Percentiles rank a stretch among this genome's conserved stretches.
Conservation (phyloP, 1,140 invertebrate species). For the Cyphomyrmex costatus region DNA sequence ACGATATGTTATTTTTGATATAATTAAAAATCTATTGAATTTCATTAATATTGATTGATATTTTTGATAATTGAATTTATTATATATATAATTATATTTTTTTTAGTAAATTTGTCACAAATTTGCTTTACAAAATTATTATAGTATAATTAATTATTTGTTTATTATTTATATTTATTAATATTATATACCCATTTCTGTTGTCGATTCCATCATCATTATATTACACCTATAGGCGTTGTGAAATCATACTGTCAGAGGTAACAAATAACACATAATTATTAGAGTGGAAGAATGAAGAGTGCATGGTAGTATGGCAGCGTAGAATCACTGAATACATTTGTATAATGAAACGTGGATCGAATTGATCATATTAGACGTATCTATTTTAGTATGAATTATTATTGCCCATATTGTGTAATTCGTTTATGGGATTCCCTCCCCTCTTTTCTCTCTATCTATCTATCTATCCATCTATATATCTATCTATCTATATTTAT, state of each 20-base stretch:
- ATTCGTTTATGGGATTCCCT: not conserved
- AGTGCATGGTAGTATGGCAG: not conserved
- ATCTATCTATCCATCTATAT: not conserved
- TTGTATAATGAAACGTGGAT: not conserved
- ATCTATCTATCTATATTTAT: no score
- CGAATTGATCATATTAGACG: conserved; percentile 28
- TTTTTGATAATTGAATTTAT: not conserved
- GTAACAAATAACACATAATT: not conserved
- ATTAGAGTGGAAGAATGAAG: conserved; percentile 3
- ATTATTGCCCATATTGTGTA: conserved; percentile 24
- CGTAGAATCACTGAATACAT: conserved; percentile 7
- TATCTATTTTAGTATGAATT: conserved; percentile 19
- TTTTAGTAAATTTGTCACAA: not conserved
- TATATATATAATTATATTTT: not conserved
- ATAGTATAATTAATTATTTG: not conserved
- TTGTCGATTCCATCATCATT: not conserved
- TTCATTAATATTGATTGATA: not conserved
- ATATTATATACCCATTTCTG: not conserved
- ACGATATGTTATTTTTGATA: not conserved
- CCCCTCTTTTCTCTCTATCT: not conserved
- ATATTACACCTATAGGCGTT: not conserved
- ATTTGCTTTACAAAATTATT: not conserved
- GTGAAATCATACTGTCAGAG: conserved; percentile 18
- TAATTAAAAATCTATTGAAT: not conserved
- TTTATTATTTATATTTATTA: not conserved